Percentiles rank a stretch among this genome's conserved stretches.
These are phyloP conservation scores for Cyclina sinensis DNA, from an alignment of 1,140 invertebrate genomes.

Conservation along the genomic window DNA sequence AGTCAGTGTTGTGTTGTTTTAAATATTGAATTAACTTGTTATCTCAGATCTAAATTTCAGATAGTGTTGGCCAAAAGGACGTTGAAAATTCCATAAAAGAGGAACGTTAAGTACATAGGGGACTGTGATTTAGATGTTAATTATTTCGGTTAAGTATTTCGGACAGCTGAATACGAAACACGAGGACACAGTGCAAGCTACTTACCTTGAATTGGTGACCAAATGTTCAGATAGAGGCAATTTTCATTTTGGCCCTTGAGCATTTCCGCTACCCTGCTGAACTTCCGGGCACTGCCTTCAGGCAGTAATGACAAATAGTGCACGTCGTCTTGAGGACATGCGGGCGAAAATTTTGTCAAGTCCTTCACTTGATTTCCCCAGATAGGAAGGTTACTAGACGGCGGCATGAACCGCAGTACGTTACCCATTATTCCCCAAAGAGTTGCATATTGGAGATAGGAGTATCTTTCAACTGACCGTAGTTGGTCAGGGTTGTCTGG, in stretches of 20 bases:
- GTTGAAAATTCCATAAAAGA: too few species aligned
- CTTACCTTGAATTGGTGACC: constrained; percentile 96
- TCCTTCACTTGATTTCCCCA: constrained; percentile 89
- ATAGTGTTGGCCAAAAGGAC: too few species aligned
- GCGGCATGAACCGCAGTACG: constrained; percentile 97
- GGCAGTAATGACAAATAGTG: constrained; percentile 94
- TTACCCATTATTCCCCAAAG: constrained; percentile 92
- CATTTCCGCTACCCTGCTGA: constrained; percentile 94
- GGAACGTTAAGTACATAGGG: too few species aligned
- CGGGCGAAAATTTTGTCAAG: constrained; percentile 93
- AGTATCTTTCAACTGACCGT: constrained; percentile 96
- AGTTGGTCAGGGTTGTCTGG: constrained; percentile 91
- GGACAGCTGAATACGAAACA: too few species aligned
- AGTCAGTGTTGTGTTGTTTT: too few species aligned
- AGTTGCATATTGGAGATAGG: constrained; percentile 97
- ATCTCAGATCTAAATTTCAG: too few species aligned
- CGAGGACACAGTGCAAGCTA: too few species aligned
- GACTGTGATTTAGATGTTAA: too few species aligned
- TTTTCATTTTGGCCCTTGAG: constrained; percentile 97
- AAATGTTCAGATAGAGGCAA: constrained; percentile 98
- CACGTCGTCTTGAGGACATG: constrained; percentile 92
- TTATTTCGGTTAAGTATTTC: too few species aligned
- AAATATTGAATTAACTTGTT: too few species aligned
- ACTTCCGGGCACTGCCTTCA: constrained; percentile 93
- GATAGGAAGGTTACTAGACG: constrained; percentile 90